Evolutionary conservation across 2,888 invertebrate genomes (phyloP).

Genomic region (Timema podura): DNA sequence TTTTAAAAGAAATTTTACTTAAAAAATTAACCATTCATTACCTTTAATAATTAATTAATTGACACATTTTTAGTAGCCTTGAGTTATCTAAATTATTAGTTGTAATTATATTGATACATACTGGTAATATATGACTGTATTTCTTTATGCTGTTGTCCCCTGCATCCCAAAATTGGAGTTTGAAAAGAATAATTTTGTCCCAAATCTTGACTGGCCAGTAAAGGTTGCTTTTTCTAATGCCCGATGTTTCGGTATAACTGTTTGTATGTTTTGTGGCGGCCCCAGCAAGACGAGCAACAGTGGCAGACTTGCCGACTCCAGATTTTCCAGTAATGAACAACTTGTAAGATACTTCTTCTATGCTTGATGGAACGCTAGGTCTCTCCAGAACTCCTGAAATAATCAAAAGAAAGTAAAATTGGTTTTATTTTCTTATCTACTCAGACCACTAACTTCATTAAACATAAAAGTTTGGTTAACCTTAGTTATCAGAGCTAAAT

Average conservation of each 20-base stretch:
- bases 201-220: constrained; percentile 56
- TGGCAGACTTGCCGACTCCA: constrained; percentile 53
- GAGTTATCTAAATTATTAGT: no score
- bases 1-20: no score
- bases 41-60: no score
- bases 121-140: constrained; percentile 54
- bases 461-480: not conserved
- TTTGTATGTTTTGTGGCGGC: constrained; percentile 40
- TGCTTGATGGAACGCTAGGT: constrained; percentile 47
- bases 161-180: constrained; percentile 56
- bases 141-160: constrained; percentile 53
- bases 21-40: no score
- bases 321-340: constrained; percentile 52
- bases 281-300: constrained; percentile 50
- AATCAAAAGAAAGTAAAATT: constrained; percentile 14
- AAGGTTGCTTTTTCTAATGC: constrained; percentile 51
- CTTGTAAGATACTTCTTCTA: constrained; percentile 55
- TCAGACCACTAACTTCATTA: not conserved
- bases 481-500: no score
- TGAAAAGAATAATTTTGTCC: constrained; percentile 52
- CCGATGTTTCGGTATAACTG: constrained; percentile 46
- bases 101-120: constrained; percentile 37
- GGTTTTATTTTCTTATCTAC: no score
- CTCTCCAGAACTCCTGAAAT: constrained; percentile 50
- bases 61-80: no score